These are phyloP conservation scores for Ceraclea dissimilis DNA, from an alignment of 2,888 invertebrate species.

Conservation along the genomic window DNA sequence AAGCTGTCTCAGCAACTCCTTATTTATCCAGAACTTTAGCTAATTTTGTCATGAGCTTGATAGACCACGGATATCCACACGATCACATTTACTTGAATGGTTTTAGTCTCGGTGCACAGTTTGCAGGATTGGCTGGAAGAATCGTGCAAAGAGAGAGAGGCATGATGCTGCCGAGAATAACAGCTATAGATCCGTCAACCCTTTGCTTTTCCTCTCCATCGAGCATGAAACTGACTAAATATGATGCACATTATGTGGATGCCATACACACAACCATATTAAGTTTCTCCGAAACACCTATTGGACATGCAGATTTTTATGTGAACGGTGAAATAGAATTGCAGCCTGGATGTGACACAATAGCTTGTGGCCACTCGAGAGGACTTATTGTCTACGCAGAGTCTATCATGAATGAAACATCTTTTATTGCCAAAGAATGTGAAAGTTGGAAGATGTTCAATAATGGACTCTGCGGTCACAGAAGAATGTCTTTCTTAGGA, in stretches of 20 bases:
- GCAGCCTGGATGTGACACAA: slow-evolving; percentile 18
- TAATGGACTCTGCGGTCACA: slow-evolving; percentile 2
- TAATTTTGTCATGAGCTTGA: slow-evolving; percentile 17
- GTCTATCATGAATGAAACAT: slow-evolving; percentile 11
- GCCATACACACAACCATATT: slow-evolving; percentile 21
- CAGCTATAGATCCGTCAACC: slow-evolving; percentile 21
- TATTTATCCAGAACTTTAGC: slow-evolving; percentile 14
- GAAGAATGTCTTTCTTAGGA: slow-evolving; percentile 6
- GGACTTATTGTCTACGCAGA: slow-evolving; percentile 15
- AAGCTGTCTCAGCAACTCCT: slow-evolving; percentile 6
- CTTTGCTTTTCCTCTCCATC: slow-evolving; percentile 17
- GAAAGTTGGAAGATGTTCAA: slow-evolving; percentile 9
- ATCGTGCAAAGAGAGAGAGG: slow-evolving; percentile 11
- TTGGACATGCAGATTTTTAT: slow-evolving; percentile 22
- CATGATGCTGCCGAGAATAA: slow-evolving; percentile 10
- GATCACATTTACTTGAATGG: slow-evolving; percentile 19
- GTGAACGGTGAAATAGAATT: slow-evolving; percentile 14
- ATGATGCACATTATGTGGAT: slow-evolving; percentile 21
- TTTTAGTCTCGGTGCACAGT: slow-evolving; percentile 22
- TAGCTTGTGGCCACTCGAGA: slow-evolving; percentile 19
- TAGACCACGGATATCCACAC: slow-evolving; percentile 9
- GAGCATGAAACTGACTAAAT: slow-evolving; percentile 1
- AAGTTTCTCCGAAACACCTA: slow-evolving; percentile 8
- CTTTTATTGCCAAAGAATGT: slow-evolving; percentile 17
- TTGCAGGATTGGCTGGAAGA: slow-evolving; percentile 19